Evolutionary conservation across 2,797 vertebrate genomes (phyloP), one percentile per base, ranked within the genome.

Genomic region (Tapirus indicus): DNA sequence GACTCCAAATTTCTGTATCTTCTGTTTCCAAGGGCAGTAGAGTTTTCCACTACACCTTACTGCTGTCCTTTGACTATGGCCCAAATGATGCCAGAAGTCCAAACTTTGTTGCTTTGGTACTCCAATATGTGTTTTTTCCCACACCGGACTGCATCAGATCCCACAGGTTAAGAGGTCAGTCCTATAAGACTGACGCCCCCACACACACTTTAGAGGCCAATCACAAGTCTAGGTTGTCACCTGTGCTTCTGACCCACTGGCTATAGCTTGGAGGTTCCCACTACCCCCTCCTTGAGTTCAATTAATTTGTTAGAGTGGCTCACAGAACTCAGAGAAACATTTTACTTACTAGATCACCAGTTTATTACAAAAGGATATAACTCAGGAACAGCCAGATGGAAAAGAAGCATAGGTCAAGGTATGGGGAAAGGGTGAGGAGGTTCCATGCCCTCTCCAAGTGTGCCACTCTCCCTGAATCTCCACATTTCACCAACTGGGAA

Each of bases 1-100:
- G 52, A 88, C 16, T 95, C 38, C 66, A 62, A 29, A 60, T 78
- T 74, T 85, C 44, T 89, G 44, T 78, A 49, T 86, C 56, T 95
- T 96, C 93, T 85, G 1, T 44, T 72, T 88, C 77, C 13, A 54
- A 85, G 56, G 21, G 62, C 38, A 75, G 38, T 77, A 32, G 38
- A 32, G n/a, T 85, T 94, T 86, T 74, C 60, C 20, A 52, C 13
- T 82, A 20, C 0, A 25, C 6, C 54, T 89, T 58, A 20, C n/a
- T 60, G 4, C 9, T 77, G 0, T 75, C 52, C 52, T 85, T 44
- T 66, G 4, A 83, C 27, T 14, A 4, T 75, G 17, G 54, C 27
- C 84, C 29, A 80, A 94, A 69, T 38, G 20, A 68, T 25, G 9
- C 4, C 93, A 54, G 90, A 93, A 69, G 29, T 71, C 27, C 29